Evolutionary conservation across 2,888 invertebrate genomes (phyloP), one percentile per base, ranked within the genome.

Genomic region (Syrista parreyssii): DNA sequence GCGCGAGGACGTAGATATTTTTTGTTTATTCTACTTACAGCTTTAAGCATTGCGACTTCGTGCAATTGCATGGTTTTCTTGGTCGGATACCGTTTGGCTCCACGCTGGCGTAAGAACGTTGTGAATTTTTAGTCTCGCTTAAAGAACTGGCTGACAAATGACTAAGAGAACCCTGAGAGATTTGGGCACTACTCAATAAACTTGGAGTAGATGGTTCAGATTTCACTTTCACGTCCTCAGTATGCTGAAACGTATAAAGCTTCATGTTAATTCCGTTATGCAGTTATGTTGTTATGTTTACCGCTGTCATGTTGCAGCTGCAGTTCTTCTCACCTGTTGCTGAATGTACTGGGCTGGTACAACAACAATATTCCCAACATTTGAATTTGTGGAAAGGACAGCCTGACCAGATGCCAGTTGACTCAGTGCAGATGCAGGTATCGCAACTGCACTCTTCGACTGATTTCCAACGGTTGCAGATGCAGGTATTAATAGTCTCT

Each of bases 11-110:
- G 6, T 71, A 55, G 23, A 23, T 9, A 23, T 1, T 55, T 55
- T 23, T 55, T 40, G 40, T 15, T 40, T 40, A 40, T 55, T 55
- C 9, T 81, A 93, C 94, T 93, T 91, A 99, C 92, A 99, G 92
- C 92, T 99, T 99, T 81, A 99, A 94, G 89, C 99, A 99, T 91
- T 98, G 98, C 3, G 99, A 99, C 92, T 99, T 99, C 40, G 98
- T 99, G 92, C 99, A 99, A 92, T 99, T 99, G 92, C 99, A 99
- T 12, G 99, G 98, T 91, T 99, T 99, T 73, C 97, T 93, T 1
- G 97, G 95, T 83, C 96, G 93, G 79, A 93, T 92, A 30, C 93
- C 93, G 84, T 93, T 93, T 11, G 93, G 91, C 79, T 93, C 93
- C 12, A 91, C 81, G 73, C 83, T 89, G 12, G 87, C 82, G 68